A percentile compares a stretch with the other conserved stretches of the same genome.
These are phyloP conservation scores for Lysandra coridon DNA, from an alignment of 2,888 invertebrate genomes.

Conservation along the genomic window DNA sequence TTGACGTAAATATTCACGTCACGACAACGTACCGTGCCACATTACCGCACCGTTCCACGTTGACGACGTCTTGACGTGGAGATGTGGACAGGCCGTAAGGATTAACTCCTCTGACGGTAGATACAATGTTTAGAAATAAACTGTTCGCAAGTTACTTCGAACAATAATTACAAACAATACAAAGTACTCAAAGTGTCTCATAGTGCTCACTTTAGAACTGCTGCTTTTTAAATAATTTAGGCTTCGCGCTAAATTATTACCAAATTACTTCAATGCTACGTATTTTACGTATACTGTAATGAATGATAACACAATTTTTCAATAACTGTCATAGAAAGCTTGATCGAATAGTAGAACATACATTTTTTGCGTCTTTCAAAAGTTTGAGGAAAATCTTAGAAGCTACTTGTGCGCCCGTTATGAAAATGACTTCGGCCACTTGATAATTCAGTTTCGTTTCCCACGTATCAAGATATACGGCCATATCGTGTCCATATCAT, in stretches of 20 bases:
- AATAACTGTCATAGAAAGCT: background rate
- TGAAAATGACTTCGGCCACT: background rate
- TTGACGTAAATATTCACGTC: no score
- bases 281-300: background rate
- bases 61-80: no score
- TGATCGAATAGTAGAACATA: background rate
- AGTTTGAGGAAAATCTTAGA: background rate
- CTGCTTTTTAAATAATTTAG: background rate
- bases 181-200: no score
- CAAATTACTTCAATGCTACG: background rate
- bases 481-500: background rate
- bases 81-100: no score
- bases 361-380: background rate
- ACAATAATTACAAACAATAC: no score
- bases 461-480: conserved; percentile 4
- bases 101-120: no score
- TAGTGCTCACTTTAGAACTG: background rate
- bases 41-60: no score
- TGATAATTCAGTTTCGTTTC: conserved; percentile 4
- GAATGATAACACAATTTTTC: background rate
- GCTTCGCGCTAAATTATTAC: background rate
- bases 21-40: no score
- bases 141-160: no score
- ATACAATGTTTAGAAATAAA: no score
- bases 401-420: background rate